These are phyloP conservation scores for Oophaga pumilio DNA, from an alignment of 2,113 vertebrate genomes.

Conservation along the genomic window DNA sequence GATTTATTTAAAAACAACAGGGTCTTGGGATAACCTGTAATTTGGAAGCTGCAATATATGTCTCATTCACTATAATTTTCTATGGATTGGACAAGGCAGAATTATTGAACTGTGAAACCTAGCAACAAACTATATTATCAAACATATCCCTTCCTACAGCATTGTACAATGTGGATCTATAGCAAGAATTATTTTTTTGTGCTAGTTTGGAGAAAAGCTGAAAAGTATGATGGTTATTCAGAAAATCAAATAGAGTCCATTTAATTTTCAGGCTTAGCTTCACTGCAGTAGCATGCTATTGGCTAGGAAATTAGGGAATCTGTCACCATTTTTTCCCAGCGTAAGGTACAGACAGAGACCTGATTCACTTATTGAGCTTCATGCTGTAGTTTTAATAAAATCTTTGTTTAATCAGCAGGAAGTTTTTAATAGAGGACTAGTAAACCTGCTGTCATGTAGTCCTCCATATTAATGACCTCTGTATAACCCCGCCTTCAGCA, in stretches of 20 bases:
- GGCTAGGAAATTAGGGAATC: no score
- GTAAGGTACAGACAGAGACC: no score
- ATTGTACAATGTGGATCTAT: neutral
- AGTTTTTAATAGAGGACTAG: no score
- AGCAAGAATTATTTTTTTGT: neutral
- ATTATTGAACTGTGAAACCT: neutral
- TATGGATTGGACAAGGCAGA: neutral
- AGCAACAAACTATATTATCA: neutral
- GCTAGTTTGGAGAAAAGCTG: neutral
- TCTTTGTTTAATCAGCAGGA: no score
- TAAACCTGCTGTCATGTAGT: no score
- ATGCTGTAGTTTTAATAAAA: no score
- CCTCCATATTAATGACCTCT: no score
- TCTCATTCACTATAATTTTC: neutral
- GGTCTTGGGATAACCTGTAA: neutral
- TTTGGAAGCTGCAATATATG: neutral
- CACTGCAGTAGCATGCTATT: no score
- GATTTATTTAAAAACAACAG: neutral
- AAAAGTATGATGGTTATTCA: neutral
- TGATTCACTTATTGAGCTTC: no score
- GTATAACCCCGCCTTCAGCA: no score
- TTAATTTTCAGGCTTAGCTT: no score
- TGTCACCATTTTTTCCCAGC: no score
- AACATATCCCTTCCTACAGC: neutral
- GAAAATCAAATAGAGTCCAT: neutral